phyloP scores from a whole-genome alignment of 2,797 vertebrate genomes.

The Sarcoramphus papa region DNA sequence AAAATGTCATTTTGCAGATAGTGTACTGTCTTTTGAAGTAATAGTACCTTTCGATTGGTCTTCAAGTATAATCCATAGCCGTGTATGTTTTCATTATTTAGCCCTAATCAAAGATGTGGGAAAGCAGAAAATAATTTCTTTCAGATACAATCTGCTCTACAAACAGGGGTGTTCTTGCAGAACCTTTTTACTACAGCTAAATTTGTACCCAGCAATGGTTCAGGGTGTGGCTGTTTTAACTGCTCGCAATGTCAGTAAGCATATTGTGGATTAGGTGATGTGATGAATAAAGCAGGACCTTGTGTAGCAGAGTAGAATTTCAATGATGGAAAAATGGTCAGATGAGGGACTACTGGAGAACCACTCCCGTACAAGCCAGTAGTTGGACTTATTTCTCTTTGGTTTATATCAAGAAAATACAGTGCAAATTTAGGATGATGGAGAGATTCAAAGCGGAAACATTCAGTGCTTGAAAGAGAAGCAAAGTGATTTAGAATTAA shows the following conservation, averaged over 20 bases:
- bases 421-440: not conserved
- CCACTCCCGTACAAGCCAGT: not conserved
- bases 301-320: not conserved
- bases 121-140: not conserved
- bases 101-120: not conserved
- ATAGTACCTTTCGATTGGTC: not conserved
- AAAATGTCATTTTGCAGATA: not conserved
- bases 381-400: not conserved
- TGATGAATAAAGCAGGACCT: not conserved
- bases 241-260: not conserved
- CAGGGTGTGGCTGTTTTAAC: not conserved
- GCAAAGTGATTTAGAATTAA: not conserved
- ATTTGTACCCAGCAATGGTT: not conserved
- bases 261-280: not conserved
- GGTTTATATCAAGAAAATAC: not conserved
- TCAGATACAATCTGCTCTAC: not conserved
- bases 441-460: not conserved
- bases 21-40: not conserved
- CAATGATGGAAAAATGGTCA: not conserved
- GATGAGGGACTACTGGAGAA: not conserved
- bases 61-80: not conserved
- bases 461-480: not conserved
- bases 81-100: not conserved
- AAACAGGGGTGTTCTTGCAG: not conserved
- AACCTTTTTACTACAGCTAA: not conserved